Base-by-base conservation (phyloP, 2,888 invertebrate species). In the Caenorhabditis sp. region DNA sequence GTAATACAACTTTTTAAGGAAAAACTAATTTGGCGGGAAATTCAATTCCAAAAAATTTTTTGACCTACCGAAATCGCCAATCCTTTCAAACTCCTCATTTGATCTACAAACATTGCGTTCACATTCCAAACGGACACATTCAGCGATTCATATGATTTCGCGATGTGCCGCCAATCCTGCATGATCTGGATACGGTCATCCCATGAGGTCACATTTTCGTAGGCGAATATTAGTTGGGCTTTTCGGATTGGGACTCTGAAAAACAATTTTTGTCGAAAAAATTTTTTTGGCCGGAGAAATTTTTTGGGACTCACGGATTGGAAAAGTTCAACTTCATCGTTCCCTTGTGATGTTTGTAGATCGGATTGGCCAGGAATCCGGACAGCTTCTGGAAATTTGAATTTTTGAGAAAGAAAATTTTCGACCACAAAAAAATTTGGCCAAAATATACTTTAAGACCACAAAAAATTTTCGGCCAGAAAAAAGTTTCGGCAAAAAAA, bases 91-190 rank as follows among this genome's bases (percentile, higher is more conserved):
- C 88, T 89, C 19, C 88, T 82, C 90, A 92, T 92, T 80, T 92
- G 92, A 80, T 91, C 91, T n/a, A 91, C 92, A 74, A 91, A 91
- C 91, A 92, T 90, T 14, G 89, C 90, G 75, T 92, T 91, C 47
- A 90, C 89, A 74, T 91, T 90, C 90, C 90, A 91, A 14, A 91
- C 88, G 10, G 88, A 85, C 7, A 88, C 91, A 59, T 90, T 90
- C 41, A 92, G 76, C 16, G 82, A 59, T 3, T 70, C 58, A 61
- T 90, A 87, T 16, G 63, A 66, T 12, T 80, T 82, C 22, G 82
- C 86, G 38, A 85, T 82, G 24, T 80, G 73, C 16, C 89, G 66
- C 92, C 91, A 91, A 35, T 90, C 76, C 26, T 86, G 74, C 91
- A 90, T 90, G 19, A 92, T 80, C n/a, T 87, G 63, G 59, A 91